Evolutionary conservation across 2,113 vertebrate genomes (phyloP).

Genomic region (Meriones unguiculatus): DNA sequence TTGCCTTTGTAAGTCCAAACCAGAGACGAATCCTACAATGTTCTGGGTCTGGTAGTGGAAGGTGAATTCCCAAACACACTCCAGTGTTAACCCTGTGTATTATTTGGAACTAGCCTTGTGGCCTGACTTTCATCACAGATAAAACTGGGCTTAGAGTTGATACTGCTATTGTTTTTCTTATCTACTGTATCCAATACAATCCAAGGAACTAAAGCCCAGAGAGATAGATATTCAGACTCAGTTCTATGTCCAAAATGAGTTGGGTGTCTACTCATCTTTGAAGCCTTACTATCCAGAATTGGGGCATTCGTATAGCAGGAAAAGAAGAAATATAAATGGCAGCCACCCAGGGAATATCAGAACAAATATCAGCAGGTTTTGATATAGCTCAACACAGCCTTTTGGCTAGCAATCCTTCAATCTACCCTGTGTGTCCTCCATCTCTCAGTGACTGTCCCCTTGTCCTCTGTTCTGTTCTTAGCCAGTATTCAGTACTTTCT

Average conservation of each 20-base stretch:
- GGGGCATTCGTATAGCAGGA: background rate
- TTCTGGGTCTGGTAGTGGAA: background rate
- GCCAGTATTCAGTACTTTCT: fast-evolving
- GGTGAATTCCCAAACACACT: background rate
- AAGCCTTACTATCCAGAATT: background rate
- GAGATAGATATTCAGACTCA: background rate
- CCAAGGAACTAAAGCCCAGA: fast-evolving
- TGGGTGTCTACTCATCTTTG: background rate
- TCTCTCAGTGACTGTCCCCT: fast-evolving
- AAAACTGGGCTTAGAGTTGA: fast-evolving
- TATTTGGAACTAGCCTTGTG: too few relatives aligned
- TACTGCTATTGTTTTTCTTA: fast-evolving
- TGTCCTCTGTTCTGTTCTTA: too few relatives aligned
- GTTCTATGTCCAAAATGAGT: background rate
- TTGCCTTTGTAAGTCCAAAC: background rate
- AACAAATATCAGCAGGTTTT: too few relatives aligned
- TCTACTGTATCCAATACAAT: background rate
- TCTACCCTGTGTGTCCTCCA: fast-evolving
- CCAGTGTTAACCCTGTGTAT: fast-evolving
- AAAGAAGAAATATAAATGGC: background rate
- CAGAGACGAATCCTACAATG: fast-evolving
- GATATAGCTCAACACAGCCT: fast-evolving
- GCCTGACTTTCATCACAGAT: background rate
- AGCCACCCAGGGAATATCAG: background rate
- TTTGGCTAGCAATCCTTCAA: background rate